A percentile compares a stretch with the other conserved stretches of the same genome.
phyloP scores from a whole-genome alignment of 2,113 vertebrate species.

The Hymenochirus boettgeri region DNA sequence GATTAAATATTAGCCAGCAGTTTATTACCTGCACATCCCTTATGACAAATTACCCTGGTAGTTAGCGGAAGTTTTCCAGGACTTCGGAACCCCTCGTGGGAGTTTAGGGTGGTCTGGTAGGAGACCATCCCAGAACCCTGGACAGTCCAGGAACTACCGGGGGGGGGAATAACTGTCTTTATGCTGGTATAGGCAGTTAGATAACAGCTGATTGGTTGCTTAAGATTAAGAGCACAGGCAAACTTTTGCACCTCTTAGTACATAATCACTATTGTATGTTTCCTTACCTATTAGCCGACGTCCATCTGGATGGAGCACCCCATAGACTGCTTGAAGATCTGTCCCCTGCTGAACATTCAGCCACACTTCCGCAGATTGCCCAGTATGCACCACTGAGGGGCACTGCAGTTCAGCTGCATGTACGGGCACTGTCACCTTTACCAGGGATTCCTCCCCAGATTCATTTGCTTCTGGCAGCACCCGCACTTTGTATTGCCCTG shows the following conservation, averaged over 20 bases:
- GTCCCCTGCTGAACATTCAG: constrained; percentile 27
- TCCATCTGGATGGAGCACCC: constrained; percentile 8
- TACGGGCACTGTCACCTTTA: constrained; percentile 12
- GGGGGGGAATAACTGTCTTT: too few relatives aligned
- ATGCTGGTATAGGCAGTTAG: too few relatives aligned
- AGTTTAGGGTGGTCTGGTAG: too few relatives aligned
- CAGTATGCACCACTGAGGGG: constrained; percentile 8
- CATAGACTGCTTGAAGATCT: constrained; percentile 22
- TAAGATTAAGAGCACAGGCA: background rate
- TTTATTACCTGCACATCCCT: too few relatives aligned
- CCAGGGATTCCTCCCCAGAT: background rate
- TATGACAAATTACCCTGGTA: too few relatives aligned
- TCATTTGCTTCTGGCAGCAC: constrained; percentile 12
- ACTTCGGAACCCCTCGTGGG: too few relatives aligned
- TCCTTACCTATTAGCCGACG: constrained; percentile 8
- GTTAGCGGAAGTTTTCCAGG: too few relatives aligned
- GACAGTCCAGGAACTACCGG: too few relatives aligned
- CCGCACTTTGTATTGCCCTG: constrained; percentile 22
- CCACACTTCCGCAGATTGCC: constrained; percentile 23
- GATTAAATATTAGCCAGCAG: too few relatives aligned
- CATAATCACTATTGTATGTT: background rate
- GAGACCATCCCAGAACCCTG: too few relatives aligned
- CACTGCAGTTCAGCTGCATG: constrained; percentile 22
- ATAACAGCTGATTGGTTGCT: too few relatives aligned
- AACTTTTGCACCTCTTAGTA: background rate